Base-by-base conservation (phyloP, 2,113 vertebrate species). In the Chlorocebus sabaeus region DNA sequence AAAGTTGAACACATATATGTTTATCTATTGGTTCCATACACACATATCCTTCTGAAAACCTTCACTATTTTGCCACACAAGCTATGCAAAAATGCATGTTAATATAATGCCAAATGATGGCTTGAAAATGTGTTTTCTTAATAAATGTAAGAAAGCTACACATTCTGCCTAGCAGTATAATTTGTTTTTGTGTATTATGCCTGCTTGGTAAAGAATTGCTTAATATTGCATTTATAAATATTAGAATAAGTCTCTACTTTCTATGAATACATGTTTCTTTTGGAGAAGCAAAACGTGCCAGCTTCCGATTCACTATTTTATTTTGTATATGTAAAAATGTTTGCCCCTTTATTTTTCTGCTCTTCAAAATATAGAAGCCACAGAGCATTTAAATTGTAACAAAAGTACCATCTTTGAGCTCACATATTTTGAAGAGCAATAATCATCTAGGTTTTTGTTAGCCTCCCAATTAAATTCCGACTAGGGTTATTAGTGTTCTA, bases 381-480 rank as follows among this genome's bases (percentile, higher is more conserved):
- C 1, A 6, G 3, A 8, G 27, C 48, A 17, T 45, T 70, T 20
- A 87, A 40, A 70, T 59, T 30, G 27, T 11, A 23, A 50, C 27
- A 23, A 20, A 86, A 76, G 5, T 0, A 17, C 40, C 2, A 0
- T 52, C 23, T 32, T 14, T 50, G 40, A 61, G 7, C 20, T 45
- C 25, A 8, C 3, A 0, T 13, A 27, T 30, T 88, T 35, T 16
- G n/a, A n/a, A 17, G 0, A 2, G 6, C 4, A 13, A 12, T 5
- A 61, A 27, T 50, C 18, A 70, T 45, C 23, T n/a, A 23, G 9
- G 40, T 43, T 93, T 50, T 22, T 6, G 13, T 81, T 40, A 30
- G 9, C 43, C 14, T 91, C 59, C 59, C 32, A 27, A 5, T 91
- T 83, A 91, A 83, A 72, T 35, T 55, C 61, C 1, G 2, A 25